Percentiles rank a stretch among this genome's conserved stretches.
phyloP scores from a whole-genome alignment of 2,888 invertebrate species.

The Andrena praecox region DNA sequence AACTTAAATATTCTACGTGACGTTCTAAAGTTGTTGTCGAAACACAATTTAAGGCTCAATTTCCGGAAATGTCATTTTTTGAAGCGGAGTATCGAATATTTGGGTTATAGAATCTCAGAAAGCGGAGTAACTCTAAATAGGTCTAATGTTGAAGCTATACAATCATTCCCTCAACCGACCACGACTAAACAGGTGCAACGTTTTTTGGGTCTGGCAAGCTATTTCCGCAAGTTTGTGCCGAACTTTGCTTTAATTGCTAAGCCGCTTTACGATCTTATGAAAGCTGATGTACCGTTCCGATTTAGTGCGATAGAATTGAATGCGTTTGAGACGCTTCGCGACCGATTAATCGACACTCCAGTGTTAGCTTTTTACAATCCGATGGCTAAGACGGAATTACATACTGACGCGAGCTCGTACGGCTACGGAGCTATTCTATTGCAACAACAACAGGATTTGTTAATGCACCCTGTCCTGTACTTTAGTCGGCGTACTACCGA shows the following conservation, averaged over 20 bases:
- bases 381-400: constrained; percentile 47
- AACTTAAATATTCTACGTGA: not conserved
- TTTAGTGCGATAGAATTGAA: constrained; percentile 1
- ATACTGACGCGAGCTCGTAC: constrained; percentile 35
- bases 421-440: constrained; percentile 25
- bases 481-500: constrained; percentile 19
- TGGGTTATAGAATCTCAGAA: constrained; percentile 1
- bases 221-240: constrained; percentile 47
- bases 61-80: not conserved
- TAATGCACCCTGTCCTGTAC: constrained; percentile 30
- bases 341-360: not conserved
- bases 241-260: constrained; percentile 33
- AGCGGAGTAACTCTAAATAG: not conserved
- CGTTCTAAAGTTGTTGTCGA: not conserved
- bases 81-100: constrained; percentile 30
- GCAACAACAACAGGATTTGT: constrained; percentile 10
- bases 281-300: constrained; percentile 15
- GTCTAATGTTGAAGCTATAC: constrained; percentile 22
- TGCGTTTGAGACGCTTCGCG: constrained; percentile 19
- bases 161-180: constrained; percentile 21
- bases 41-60: not conserved
- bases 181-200: constrained; percentile 23
- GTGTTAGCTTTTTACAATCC: constrained; percentile 30
- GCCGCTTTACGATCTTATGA: constrained; percentile 21
- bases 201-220: constrained; percentile 35